Evolutionary conservation across 2,113 vertebrate species (phyloP), one percentile per base, ranked within the genome.

Genomic region (Equus przewalskii): DNA sequence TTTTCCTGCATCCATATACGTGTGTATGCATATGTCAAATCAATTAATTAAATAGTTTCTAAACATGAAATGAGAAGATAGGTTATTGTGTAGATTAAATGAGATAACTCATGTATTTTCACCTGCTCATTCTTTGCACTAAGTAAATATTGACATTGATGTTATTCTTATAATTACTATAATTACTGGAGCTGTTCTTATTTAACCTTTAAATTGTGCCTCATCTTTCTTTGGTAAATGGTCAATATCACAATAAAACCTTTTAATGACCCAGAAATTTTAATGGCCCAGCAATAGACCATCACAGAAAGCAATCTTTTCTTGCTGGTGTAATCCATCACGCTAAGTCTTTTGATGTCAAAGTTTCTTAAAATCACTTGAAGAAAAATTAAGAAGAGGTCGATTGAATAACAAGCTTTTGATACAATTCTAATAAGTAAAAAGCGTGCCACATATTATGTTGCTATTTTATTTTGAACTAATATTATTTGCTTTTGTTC

Each of bases 401-500:
- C 84, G 49, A 11, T n/a, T 70, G n/a, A 86, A 70, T 95, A 28
- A 81, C 3, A 69, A 62, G 28, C 9, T 75, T 78, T 94, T 51
- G 88, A 46, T 9, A 41, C 1, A 89, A 49, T 56, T 41, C 33
- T 80, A 75, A 46, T 1, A 87, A 72, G n/a, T 30, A 94, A 80
- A 64, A 75, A 30, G 1, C 56, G 1, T 76, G 24, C 28, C 13
- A 36, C 8, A 49, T 49, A 79, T 41, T 56, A 36, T 56, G 7
- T 36, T 82, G 12, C 10, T 62, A 78, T 79, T 79, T 91, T 78
- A 80, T 92, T 84, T 89, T 95, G n/a, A 78, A 83, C 44, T 80
- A 72, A 62, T 84, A 18, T 49, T 62, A 1, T 89, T 89, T 95
- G 5, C 8, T 72, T 2, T 44, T 16, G 3, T 30, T 83, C 14